Evolutionary conservation across 1,140 invertebrate species (phyloP).

Genomic region (Gonioctena quinquepunctata): DNA sequence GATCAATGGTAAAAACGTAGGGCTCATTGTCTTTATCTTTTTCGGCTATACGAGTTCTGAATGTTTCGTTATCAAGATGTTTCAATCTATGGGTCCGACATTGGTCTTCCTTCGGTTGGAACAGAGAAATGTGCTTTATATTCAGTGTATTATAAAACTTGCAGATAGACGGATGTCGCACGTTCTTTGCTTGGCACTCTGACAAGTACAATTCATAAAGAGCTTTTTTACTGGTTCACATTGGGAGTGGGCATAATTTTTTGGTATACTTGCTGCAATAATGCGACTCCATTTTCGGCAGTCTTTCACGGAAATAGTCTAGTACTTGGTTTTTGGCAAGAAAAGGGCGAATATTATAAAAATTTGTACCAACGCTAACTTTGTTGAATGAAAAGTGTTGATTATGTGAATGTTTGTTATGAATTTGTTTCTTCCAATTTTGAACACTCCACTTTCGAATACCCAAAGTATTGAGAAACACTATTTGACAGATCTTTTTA

Average conservation of each 20-base stretch:
- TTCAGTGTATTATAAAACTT: background rate
- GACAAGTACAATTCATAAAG: background rate
- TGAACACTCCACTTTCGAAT: background rate
- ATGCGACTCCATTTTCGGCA: background rate
- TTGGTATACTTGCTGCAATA: background rate
- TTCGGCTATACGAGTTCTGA: background rate
- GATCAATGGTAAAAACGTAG: slow-evolving; percentile 1
- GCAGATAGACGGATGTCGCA: background rate
- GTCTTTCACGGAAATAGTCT: background rate
- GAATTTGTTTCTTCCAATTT: background rate
- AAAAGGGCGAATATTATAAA: background rate
- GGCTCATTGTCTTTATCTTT: slow-evolving; percentile 7
- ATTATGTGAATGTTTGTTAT: background rate
- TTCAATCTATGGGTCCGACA: background rate
- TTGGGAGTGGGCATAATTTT: background rate
- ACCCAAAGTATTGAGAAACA: background rate
- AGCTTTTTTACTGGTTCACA: background rate
- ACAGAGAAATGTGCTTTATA: background rate
- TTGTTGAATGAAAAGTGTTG: background rate
- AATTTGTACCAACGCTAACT: background rate
- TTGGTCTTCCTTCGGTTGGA: background rate
- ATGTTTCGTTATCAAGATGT: background rate
- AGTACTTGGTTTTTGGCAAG: background rate
- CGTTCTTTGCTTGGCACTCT: background rate
- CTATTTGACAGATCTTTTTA: background rate